Base-by-base conservation (phyloP, 1,140 invertebrate species). In the Drosophila tani region DNA sequence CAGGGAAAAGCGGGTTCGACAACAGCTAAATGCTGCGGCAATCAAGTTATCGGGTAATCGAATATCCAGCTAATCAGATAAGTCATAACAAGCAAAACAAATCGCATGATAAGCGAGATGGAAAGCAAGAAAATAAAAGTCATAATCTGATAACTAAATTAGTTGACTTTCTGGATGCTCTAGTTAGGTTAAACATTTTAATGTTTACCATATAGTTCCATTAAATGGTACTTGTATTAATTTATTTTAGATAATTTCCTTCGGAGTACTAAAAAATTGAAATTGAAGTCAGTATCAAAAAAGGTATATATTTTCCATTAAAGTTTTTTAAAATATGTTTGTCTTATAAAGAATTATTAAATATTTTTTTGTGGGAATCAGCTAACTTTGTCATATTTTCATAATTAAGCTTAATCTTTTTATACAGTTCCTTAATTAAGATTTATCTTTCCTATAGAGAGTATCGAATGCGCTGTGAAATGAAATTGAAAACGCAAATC, bases 51-150 rank as follows among this genome's bases (percentile, higher is more conserved):
- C 81, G 57, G 40, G 53, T 73, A 73, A 73, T 73, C 67, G 38
- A 73, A 73, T 73, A 73, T 50, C 45, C 46, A 60, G 58, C 59
- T 66, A 81, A 84, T 88, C 78, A 81, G 85, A 88, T 88, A 88
- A 88, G 83, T 88, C 56, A 75, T 51, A 87, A 87, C 84, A 87
- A 79, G 84, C 64, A 70, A 81, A 88, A 88, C 84, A 88, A 88
- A 88, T 88, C 85, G 85, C 74, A 58, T 62, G 84, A 88, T 88
- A 90, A 88, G 68, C 57, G 32, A 75, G 27, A 59, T 62, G 75
- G 29, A 67, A 70, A 55, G 24, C 11, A 41, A 29, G 27, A 65
- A 40, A 53, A 27, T 19, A 15, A 38, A 38, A 64, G 21, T 24
- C 0, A n/a, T 3, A 21, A 56, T 15, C 14, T 3, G 35, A 32